Evolutionary conservation across 2,113 vertebrate species (phyloP), one percentile per base, ranked within the genome.

Genomic region (Oncorhynchus tshawytscha): DNA sequence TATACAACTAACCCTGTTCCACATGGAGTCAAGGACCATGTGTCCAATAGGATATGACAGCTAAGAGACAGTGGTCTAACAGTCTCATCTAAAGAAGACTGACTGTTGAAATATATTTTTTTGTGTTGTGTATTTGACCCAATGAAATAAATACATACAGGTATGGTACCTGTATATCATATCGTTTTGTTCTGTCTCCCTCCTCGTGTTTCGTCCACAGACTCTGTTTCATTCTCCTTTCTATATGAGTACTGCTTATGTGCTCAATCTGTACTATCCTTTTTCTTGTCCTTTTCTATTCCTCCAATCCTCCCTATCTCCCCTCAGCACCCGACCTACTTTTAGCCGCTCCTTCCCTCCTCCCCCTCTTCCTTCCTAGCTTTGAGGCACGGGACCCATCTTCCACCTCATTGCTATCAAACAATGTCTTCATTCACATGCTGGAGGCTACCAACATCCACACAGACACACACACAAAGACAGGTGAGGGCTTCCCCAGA

Each of bases 341-440:
- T 74, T 76, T 70, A 70, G 77, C 70, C 72, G 67, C 59, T 73
- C 22, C 34, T 29, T 29, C 22, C 75, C 18, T 29, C 16, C 71
- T 79, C 71, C 66, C 20, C 80, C 73, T 80, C 62, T 70, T 51
- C 67, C 60, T 71, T 29, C 74, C 76, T 82, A 25, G 59, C 78
- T 62, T 80, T 48, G 74, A 74, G 81, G 79, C 82, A 81, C 84
- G 68, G 78, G 70, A 84, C 79, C 79, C 69, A 69, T 89, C 86
- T 91, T 92, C 90, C 90, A 92, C 76, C 81, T 83, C 85, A 87
- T 74, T 91, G 89, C 79, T 73, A 85, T 87, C 85, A 88, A 89
- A 91, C 92, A 92, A 91, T 91, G 89, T 88, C 87, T 82, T 77
- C 84, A 88, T 90, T 93, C 88, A 93, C 81, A 72, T 29, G 70